Evolutionary conservation across 2,113 vertebrate genomes (phyloP), one percentile per base, ranked within the genome.

Genomic region (Tichodroma muraria): DNA sequence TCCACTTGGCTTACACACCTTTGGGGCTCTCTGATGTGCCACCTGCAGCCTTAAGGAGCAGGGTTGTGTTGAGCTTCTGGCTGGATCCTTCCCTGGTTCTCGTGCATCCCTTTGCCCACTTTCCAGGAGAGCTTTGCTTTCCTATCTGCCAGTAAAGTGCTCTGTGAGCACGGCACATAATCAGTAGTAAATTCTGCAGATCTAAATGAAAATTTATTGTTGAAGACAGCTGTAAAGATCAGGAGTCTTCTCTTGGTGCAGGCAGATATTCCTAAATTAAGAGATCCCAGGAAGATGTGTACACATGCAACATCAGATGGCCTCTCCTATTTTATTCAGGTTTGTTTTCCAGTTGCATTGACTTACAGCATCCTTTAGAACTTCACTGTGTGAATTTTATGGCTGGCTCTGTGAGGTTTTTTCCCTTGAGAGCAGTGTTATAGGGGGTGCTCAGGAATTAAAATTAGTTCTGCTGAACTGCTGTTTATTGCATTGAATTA

Each of bases 51-150:
- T 38, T 4, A 3, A 47, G 44, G 64, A 47, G 1, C 4, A 15
- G 37, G 31, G 2, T 1, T 2, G 6, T 10, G 40, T 18, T 80
- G 9, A 25, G 44, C 33, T 68, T 80, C 27, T 14, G 42, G 20
- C 69, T 75, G 84, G 18, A 22, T 59, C 54, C 37, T 52, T 33
- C 33, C 50, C 53, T 56, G 72, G 20, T 16, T 57, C 64, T 33
- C 1, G 1, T 2, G 0, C 52, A 6, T 59, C 47, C 2, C 38
- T 50, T 17, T 33, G 73, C 33, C 27, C 9, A 0, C 11, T 1
- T 30, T 30, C 19, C 86, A 44, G n/a, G 61, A 89, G n/a, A 81
- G 28, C 30, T 90, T 78, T 52, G 33, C 57, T 71, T 76, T 64
- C 31, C 7, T 28, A 0, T 3, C 68, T 40, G 8, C 53, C 56